Evolutionary conservation across 1,140 invertebrate species (phyloP).

Genomic region (Hylaeus anthracinus): DNA sequence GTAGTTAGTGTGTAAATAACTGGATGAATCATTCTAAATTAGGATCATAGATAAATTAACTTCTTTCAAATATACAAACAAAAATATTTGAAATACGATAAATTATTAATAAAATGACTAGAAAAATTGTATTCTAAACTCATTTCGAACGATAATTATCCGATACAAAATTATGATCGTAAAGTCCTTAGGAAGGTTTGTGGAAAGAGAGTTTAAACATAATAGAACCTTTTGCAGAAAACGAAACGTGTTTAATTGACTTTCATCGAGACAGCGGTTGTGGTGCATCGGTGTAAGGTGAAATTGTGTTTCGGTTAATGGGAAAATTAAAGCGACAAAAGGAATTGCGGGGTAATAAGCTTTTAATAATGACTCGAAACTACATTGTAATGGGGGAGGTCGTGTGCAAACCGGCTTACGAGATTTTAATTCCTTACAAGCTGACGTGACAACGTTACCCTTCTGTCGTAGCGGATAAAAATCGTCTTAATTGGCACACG

Average conservation of each 20-base stretch:
- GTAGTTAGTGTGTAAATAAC: no score
- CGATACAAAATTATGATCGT: neutral
- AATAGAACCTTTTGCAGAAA: slow-evolving; percentile 9
- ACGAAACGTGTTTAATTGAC: slow-evolving; percentile 7
- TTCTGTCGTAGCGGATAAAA: neutral
- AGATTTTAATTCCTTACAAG: neutral
- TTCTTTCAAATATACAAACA: no score
- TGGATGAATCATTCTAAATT: no score
- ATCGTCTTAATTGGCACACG: no score
- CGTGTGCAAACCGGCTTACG: neutral
- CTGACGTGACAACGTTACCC: neutral
- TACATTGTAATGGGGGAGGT: neutral
- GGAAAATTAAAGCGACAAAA: slow-evolving; percentile 46
- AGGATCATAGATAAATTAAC: no score
- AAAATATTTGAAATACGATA: no score
- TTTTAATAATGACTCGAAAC: slow-evolving; percentile 41
- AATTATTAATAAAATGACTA: no score
- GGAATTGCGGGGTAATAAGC: slow-evolving; percentile 39
- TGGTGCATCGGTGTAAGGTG: no score
- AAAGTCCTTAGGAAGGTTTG: neutral
- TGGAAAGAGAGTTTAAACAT: neutral
- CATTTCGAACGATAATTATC: neutral
- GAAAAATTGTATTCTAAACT: no score
- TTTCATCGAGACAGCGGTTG: neutral
- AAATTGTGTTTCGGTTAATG: slow-evolving; percentile 42